Evolutionary conservation across 53 echinoderm and acorn worm genomes (phyloP).

Genomic region (Stichopus horrens): DNA sequence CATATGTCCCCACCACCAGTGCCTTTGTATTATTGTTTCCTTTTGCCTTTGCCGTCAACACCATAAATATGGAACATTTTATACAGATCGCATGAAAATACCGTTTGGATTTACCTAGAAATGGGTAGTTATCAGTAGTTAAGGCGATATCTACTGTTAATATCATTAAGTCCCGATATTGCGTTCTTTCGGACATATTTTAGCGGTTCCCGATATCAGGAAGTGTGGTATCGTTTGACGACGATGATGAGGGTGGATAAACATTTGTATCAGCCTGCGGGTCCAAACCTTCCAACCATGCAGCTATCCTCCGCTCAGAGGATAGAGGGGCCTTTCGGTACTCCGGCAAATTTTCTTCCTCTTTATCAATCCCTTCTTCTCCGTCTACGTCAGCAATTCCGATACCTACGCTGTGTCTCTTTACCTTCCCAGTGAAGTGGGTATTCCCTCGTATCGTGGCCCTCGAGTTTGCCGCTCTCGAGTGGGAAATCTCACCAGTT

Average conservation of each 20-base stretch:
- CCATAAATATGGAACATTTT: no score
- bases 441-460: neutral
- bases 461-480: neutral
- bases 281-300: constrained; percentile 11
- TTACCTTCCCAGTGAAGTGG: neutral
- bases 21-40: no score
- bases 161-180: no score
- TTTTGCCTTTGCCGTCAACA: no score
- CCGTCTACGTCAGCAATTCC: neutral
- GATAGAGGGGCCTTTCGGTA: constrained; percentile 19
- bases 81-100: no score
- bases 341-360: constrained; percentile 12
- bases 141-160: no score
- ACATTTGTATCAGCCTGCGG: neutral
- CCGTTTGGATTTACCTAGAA: no score
- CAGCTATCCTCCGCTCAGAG: neutral
- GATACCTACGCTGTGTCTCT: neutral
- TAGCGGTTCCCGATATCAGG: constrained; percentile 15
- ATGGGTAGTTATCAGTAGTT: no score
- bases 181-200: neutral
- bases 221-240: neutral
- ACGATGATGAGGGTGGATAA: neutral
- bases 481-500: constrained; percentile 1
- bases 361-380: neutral
- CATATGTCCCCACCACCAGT: no score